These are phyloP conservation scores for Acleris laterana DNA, from an alignment of 2,888 invertebrate genomes.

Conservation along the genomic window DNA sequence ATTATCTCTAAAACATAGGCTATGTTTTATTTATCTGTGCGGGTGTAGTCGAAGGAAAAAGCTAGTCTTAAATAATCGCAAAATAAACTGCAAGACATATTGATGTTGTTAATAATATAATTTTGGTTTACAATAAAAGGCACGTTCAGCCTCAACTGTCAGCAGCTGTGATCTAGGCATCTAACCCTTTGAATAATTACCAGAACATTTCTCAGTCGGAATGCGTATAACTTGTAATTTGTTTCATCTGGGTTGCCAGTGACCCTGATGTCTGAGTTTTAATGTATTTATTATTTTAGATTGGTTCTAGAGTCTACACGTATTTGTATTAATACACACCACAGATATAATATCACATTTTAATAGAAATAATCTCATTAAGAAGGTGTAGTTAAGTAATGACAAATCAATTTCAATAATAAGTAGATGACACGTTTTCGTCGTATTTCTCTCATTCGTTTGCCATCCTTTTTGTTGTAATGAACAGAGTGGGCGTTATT, in stretches of 20 bases:
- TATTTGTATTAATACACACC: no score
- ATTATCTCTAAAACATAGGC: no score
- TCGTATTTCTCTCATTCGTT: neutral
- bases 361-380: neutral
- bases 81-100: no score
- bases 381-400: no score
- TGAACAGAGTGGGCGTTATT: slow-evolving; percentile 10
- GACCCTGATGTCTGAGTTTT: slow-evolving; percentile 39
- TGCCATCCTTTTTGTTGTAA: neutral
- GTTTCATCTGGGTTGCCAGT: slow-evolving; percentile 51
- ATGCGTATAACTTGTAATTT: slow-evolving; percentile 57
- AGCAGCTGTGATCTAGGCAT: slow-evolving; percentile 52
- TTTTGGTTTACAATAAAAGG: slow-evolving; percentile 14
- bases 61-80: no score
- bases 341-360: neutral
- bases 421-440: neutral
- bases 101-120: no score
- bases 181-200: slow-evolving; percentile 58
- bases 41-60: no score
- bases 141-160: slow-evolving; percentile 52
- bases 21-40: no score
- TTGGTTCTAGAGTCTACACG: no score
- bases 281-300: slow-evolving; percentile 20
- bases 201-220: slow-evolving; percentile 53
- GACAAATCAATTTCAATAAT: neutral